phyloP scores from a whole-genome alignment of 2,113 vertebrate genomes.

The Ictalurus punctatus region DNA sequence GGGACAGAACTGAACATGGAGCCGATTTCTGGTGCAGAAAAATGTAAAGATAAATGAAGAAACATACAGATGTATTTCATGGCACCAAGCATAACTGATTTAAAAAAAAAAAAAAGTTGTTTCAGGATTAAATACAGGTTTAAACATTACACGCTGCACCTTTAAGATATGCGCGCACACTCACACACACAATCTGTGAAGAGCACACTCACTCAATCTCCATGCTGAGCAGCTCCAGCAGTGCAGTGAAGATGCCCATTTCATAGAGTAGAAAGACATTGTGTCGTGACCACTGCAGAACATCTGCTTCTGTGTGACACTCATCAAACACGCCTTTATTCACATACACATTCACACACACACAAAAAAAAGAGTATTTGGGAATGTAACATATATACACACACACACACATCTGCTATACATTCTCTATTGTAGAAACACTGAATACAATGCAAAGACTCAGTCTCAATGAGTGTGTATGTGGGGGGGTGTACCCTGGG shows the following conservation, averaged over 20 bases:
- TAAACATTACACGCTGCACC: not conserved
- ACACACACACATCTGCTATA: not conserved
- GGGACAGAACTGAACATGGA: not conserved
- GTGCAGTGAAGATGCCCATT: slow-evolving; percentile 92
- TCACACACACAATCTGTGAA: not conserved
- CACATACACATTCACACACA: not conserved
- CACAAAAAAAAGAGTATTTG: not conserved
- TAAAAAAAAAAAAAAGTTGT: not conserved
- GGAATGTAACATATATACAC: not conserved
- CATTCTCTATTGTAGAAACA: not conserved
- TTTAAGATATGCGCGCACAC: not conserved
- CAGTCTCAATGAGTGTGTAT: not conserved
- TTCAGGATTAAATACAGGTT: not conserved
- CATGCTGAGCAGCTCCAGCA: slow-evolving; percentile 97
- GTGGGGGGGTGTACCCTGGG: slow-evolving; percentile 79
- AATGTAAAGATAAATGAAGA: not conserved
- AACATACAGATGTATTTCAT: not conserved
- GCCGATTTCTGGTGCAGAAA: not conserved
- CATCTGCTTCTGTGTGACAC: slow-evolving; percentile 84
- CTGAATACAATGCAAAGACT: not conserved
- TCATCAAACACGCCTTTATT: slow-evolving; percentile 87
- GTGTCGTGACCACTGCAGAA: slow-evolving; percentile 89
- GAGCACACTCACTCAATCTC: slow-evolving; percentile 87
- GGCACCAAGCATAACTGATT: not conserved
- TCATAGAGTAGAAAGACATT: slow-evolving; percentile 92